A percentile compares a stretch with the other conserved stretches of the same genome.
Evolutionary conservation across 37 sponge, comb jelly and placozoan genomes (phyloP).

Genomic region (Hormiphora californensis): DNA sequence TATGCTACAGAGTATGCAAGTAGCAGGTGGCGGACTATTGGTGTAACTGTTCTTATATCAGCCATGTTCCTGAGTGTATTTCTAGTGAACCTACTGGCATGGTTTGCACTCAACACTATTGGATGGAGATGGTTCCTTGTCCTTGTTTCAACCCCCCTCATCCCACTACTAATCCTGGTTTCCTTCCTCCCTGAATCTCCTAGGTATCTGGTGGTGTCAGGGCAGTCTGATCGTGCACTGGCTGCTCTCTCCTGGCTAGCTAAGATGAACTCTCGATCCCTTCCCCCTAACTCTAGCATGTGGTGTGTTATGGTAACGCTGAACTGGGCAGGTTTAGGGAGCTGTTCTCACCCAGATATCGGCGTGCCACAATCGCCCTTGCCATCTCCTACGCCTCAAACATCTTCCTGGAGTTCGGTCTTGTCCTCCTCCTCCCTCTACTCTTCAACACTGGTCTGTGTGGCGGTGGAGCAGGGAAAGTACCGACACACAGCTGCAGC

Average conservation of each 20-base stretch:
- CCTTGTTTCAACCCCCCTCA: not conserved
- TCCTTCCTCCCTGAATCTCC: conserved; percentile 30
- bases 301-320: not conserved
- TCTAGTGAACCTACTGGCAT: not conserved
- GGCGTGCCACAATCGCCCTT: not conserved
- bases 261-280: not conserved
- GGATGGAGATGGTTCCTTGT: conserved; percentile 22
- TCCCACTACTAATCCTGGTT: not conserved
- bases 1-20: conserved; percentile 6
- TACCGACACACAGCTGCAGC: not conserved
- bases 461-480: not conserved
- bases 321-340: not conserved
- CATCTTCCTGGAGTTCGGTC: not conserved
- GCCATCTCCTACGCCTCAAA: not conserved
- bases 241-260: not conserved
- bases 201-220: not conserved
- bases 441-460: not conserved
- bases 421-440: not conserved
- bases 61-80: not conserved
- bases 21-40: not conserved
- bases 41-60: not conserved
- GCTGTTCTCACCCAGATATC: not conserved
- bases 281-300: not conserved
- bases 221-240: not conserved
- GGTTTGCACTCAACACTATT: not conserved